Conservation (phyloP, 2,888 invertebrate genomes). For the Drosophila recens region DNA sequence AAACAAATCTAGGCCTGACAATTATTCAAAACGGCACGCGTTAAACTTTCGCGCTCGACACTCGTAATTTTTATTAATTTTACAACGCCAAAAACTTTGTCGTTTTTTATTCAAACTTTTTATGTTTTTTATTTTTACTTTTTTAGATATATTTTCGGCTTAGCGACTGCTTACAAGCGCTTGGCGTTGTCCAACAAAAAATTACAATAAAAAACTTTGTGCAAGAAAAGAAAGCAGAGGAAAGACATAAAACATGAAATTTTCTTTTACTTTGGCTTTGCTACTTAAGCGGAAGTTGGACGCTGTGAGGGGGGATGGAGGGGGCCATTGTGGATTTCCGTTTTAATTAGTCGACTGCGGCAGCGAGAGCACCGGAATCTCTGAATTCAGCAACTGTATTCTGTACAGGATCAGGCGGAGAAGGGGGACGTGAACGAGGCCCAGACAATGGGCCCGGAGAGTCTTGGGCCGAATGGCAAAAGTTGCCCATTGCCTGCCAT, state of each 20-base stretch:
- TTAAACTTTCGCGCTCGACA: constrained; percentile 64
- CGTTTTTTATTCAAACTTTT: constrained; percentile 24
- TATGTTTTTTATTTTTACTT: neutral
- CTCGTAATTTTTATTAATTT: constrained; percentile 78
- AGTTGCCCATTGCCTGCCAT: constrained; percentile 74
- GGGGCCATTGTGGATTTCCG: constrained; percentile 76
- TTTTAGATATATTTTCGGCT: constrained; percentile 45
- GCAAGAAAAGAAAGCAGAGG: constrained; percentile 39
- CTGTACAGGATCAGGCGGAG: neutral
- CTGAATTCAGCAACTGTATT: constrained; percentile 62
- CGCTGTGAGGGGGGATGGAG: constrained; percentile 4
- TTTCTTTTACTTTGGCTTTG: constrained; percentile 73
- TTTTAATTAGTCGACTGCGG: constrained; percentile 77
- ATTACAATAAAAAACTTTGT: constrained; percentile 61
- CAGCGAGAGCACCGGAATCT: constrained; percentile 46
- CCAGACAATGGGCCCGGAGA: constrained; percentile 56
- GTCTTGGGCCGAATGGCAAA: constrained; percentile 59
- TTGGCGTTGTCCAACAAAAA: constrained; percentile 60
- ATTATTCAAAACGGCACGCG: constrained; percentile 65
- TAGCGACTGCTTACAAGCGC: constrained; percentile 74
- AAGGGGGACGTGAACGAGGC: constrained; percentile 2
- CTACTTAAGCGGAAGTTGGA: constrained; percentile 70
- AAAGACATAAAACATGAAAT: constrained; percentile 70
- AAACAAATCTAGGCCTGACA: constrained; percentile 42
- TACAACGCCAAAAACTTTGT: constrained; percentile 56